Conservation (phyloP, 2,797 vertebrate species). For the Macropus fuliginosus region DNA sequence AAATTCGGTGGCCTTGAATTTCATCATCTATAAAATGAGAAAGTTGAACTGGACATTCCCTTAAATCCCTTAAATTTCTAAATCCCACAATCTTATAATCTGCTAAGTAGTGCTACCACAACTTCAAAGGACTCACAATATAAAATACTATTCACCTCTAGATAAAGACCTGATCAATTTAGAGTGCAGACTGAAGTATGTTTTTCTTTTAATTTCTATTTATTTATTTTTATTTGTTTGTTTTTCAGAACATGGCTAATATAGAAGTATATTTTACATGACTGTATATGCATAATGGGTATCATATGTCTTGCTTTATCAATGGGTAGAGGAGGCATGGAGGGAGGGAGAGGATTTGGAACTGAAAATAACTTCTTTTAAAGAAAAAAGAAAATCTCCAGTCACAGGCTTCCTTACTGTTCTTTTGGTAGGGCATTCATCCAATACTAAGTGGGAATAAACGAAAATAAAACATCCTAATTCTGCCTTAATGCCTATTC, state of each 20-base stretch:
- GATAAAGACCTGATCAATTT: neutral
- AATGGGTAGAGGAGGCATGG: too few species aligned
- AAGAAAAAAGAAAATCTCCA: neutral
- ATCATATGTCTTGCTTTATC: too few species aligned
- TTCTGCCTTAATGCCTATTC: conserved; percentile 6
- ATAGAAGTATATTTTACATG: too few species aligned
- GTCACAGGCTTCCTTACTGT: neutral
- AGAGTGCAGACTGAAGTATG: neutral
- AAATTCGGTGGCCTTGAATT: neutral
- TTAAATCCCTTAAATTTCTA: neutral
- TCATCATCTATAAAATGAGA: neutral
- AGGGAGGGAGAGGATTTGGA: neutral
- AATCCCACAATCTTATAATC: neutral
- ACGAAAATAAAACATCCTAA: neutral
- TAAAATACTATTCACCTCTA: neutral
- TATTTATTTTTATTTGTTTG: neutral
- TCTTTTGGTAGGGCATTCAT: neutral
- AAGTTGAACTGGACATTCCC: neutral
- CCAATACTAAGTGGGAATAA: neutral
- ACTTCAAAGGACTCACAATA: neutral
- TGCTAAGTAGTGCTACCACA: neutral
- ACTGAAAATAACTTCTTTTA: neutral
- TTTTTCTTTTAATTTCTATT: neutral
- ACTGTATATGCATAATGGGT: too few species aligned
- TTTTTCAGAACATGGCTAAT: too few species aligned